These are phyloP conservation scores for Nasonia longicornis DNA, from an alignment of 1,140 invertebrate species.

Conservation along the genomic window DNA sequence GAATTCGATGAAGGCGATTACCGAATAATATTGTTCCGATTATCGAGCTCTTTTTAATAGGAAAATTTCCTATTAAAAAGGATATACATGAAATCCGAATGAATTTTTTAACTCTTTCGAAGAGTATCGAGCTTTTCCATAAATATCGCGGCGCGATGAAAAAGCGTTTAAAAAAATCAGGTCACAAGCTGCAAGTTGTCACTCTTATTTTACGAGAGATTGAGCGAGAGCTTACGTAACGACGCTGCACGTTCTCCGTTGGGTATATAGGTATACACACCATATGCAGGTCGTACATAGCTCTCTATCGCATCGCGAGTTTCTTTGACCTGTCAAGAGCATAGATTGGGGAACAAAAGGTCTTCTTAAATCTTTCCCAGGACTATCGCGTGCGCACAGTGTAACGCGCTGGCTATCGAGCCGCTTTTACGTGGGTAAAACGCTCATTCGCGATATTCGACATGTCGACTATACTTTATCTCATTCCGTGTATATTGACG, in stretches of 20 bases:
- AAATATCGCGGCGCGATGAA: not conserved
- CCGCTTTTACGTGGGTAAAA: not conserved
- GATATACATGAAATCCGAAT: too few species aligned
- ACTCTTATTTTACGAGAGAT: not conserved
- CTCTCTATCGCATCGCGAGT: not conserved
- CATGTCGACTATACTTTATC: not conserved
- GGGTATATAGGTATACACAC: too few species aligned
- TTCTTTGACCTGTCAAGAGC: slow-evolving; percentile 28
- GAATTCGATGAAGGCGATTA: slow-evolving; percentile 8
- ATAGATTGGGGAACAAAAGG: slow-evolving; percentile 17
- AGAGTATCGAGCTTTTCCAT: too few species aligned
- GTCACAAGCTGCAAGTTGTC: not conserved
- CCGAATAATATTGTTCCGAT: not conserved
- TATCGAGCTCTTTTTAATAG: not conserved
- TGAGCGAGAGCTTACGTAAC: not conserved
- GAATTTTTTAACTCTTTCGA: too few species aligned
- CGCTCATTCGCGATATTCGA: not conserved
- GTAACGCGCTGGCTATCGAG: not conserved
- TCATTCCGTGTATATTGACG: not conserved
- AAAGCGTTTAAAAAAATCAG: not conserved
- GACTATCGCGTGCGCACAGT: not conserved
- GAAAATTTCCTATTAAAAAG: too few species aligned
- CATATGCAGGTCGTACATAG: too few species aligned
- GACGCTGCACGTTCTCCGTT: not conserved
- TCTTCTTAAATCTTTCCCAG: slow-evolving; percentile 8